Evolutionary conservation across 2,888 invertebrate species (phyloP).

Genomic region (Lymantria dispar): DNA sequence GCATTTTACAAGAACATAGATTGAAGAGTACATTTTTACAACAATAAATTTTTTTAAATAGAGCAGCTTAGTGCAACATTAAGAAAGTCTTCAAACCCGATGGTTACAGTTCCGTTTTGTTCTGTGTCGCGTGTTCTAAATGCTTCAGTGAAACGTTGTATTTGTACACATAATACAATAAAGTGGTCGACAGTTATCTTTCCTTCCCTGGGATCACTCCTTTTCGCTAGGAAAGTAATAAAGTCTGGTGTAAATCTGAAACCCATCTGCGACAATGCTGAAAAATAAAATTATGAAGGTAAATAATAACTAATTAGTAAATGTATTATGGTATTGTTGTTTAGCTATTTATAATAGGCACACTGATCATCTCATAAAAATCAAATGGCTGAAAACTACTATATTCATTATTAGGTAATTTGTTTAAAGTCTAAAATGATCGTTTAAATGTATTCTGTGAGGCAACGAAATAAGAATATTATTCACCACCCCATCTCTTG

Average conservation of each 20-base stretch:
- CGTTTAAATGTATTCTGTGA: too few relatives aligned
- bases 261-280: conserved; percentile 94
- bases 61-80: conserved; percentile 90
- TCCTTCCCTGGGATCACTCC: conserved; percentile 85
- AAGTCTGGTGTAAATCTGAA: conserved; percentile 92
- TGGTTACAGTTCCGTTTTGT: conserved; percentile 90
- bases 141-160: conserved; percentile 94
- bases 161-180: conserved; percentile 93
- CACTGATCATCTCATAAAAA: too few relatives aligned
- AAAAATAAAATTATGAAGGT: conserved; percentile 26
- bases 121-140: conserved; percentile 91
- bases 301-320: too few relatives aligned
- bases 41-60: conserved; percentile 46
- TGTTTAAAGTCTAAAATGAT: too few relatives aligned
- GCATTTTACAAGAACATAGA: too few relatives aligned
- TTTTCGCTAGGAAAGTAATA: conserved; percentile 86
- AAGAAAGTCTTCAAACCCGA: conserved; percentile 96
- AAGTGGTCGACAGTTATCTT: conserved; percentile 92
- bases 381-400: too few relatives aligned
- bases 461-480: too few relatives aligned
- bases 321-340: too few relatives aligned
- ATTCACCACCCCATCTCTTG: too few relatives aligned
- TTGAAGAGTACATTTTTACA: too few relatives aligned
- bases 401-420: too few relatives aligned
- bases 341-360: too few relatives aligned